Evolutionary conservation across 1,140 invertebrate genomes (phyloP), one percentile per base, ranked within the genome.

Genomic region (Aphelinus certus): DNA sequence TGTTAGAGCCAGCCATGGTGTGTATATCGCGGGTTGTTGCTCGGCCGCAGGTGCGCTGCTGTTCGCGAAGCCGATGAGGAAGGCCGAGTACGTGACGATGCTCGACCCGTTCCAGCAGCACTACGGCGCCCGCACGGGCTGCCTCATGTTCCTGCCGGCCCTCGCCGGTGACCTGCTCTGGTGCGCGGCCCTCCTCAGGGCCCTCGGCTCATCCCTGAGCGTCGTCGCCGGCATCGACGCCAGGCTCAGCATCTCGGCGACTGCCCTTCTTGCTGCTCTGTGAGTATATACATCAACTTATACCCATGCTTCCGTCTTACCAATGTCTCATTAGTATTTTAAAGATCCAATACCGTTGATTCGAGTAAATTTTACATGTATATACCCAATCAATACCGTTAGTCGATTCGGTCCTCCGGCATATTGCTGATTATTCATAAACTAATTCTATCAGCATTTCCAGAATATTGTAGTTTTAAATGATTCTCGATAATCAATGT

Each of bases 31-130:
- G 26, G 26, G 26, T 26, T 26, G 26, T 26, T 26, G 26, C 26
- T 26, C 26, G 26, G 26, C 26, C 47, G 42, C 83, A 93, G 94
- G 94, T 76, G 94, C 94, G 7, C 83, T 94, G 46, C 90, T 96
- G 76, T 96, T 95, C 85, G 94, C 94, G 2, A 92, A 92, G 79
- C 92, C 92, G 76, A 95, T 96, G 94, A 88, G 95, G 74, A 90
- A 92, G 78, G 90, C 93, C 78, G 93, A 94, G 10, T 94, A 95
- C 83, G 92, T 95, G n/a, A 96, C 95, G 0, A 95, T 96, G 93
- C 85, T 96, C 81, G 95, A 96, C 85, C 95, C 94, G 1, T 94
- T 96, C 83, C 93, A 94, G 86, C 90, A 92, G 73, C 92, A 88
- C 79, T 95, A 94, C 82, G 95, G 95, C 26, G 90, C 91, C 77